phyloP scores from a whole-genome alignment of 2,888 invertebrate genomes.

The Archaeoteleia sp. region DNA sequence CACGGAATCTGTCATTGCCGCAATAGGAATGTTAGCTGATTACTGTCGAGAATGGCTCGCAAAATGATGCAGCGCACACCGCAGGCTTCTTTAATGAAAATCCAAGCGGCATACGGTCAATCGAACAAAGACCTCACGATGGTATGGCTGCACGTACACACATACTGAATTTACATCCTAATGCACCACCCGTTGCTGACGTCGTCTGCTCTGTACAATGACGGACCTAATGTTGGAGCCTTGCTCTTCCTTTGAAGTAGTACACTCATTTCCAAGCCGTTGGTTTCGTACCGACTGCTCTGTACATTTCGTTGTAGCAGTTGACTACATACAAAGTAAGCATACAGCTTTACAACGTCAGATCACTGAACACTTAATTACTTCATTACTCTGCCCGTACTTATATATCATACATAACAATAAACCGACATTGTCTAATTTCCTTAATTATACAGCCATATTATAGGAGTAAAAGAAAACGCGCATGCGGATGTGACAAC shows the following conservation, averaged over 20 bases:
- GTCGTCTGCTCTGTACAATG: conserved; percentile 39
- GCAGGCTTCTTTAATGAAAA: conserved; percentile 38
- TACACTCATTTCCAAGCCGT: conserved; percentile 55
- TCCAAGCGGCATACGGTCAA: conserved; percentile 36
- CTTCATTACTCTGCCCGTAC: conserved; percentile 19
- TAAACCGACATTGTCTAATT: conserved; percentile 1
- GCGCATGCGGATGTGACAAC: too few species aligned
- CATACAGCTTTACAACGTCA: conserved; percentile 34
- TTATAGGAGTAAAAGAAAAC: conserved; percentile 11
- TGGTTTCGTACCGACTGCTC: conserved; percentile 41
- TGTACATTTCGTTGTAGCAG: conserved; percentile 28
- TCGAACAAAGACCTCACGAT: conserved; percentile 32
- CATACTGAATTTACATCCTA: conserved; percentile 52
- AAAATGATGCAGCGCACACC: conserved; percentile 18
- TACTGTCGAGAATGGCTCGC: neutral
- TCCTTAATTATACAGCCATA: conserved; percentile 15
- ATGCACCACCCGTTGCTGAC: conserved; percentile 45
- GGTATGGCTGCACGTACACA: conserved; percentile 9
- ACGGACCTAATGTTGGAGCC: conserved; percentile 46
- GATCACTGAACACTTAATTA: conserved; percentile 46
- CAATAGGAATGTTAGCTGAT: too few species aligned
- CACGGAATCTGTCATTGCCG: too few species aligned
- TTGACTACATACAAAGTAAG: conserved; percentile 32
- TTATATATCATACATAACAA: conserved; percentile 23
- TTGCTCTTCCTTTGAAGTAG: conserved; percentile 55